Base-by-base conservation (phyloP, 2,113 vertebrate genomes). In the Diglossa brunneiventris region DNA sequence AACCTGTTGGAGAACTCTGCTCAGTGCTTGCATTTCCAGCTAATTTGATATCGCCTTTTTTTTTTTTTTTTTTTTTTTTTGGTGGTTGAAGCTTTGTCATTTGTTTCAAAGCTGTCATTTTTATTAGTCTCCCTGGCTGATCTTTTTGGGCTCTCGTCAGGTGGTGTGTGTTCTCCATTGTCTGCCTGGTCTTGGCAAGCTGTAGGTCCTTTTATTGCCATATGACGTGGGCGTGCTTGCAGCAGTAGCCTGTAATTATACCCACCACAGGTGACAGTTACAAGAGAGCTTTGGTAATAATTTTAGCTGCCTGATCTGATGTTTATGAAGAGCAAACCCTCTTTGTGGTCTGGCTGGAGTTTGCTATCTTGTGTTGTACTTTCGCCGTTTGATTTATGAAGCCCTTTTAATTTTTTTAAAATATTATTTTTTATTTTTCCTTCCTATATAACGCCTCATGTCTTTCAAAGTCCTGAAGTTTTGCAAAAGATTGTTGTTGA, bases 181-280 rank as follows among this genome's bases (percentile, higher is more conserved):
- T 98, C 93, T 97, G 97, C 72, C 97, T 78, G 95, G 86, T 83
- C 97, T 96, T 98, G 97, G 98, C 97, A 96, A 97, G 96, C 97
- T 83, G 91, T 82, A 96, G 97, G 98, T 97, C 98, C 96, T 97
- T 98, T 98, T 97, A 97, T 96, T 96, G 97, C 97, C 89, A 68
- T 96, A 97, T 93, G 97, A 98, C 92, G 97, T 97, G 98, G 98
- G 97, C 96, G 96, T 97, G 98, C 97, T 98, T 97, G 97, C 94
- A 82, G 86, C 96, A 91, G 97, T 98, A 98, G 98, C 98, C 98
- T 98, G 98, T 99, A 99, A 99, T 99, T 99, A 99, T 98, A 98
- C 98, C 98, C 98, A 98, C 98, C 96, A 96, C 98, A 98, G 98
- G 98, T 98, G 98, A 98, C 98, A 98, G 98, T 95, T 97, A 98